Percentiles rank a stretch among this genome's conserved stretches.
phyloP scores from a whole-genome alignment of 2,888 invertebrate species.

The Exephanes ischioxanthus region DNA sequence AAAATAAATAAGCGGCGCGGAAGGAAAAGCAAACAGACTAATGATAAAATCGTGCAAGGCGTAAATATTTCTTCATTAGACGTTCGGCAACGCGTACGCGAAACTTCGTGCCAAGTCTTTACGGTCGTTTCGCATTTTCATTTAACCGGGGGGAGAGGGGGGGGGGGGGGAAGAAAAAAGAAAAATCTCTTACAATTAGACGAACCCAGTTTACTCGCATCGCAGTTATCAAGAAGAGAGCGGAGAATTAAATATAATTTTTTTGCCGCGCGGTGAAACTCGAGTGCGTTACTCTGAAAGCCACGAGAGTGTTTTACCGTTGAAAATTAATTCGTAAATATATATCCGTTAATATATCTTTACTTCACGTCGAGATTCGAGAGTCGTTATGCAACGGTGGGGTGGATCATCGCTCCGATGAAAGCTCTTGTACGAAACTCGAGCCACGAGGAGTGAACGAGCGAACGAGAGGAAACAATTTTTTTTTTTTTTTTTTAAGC shows the following conservation, averaged over 20 bases:
- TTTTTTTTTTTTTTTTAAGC: background rate
- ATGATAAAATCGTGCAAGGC: slow-evolving; percentile 42
- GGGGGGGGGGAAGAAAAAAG: background rate
- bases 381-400: slow-evolving; percentile 5
- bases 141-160: background rate
- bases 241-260: background rate
- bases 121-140: background rate
- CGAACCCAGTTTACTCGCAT: slow-evolving; percentile 1
- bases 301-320: background rate
- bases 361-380: background rate
- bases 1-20: slow-evolving; percentile 14
- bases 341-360: background rate
- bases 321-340: background rate
- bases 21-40: slow-evolving; percentile 31
- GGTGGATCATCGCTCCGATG: slow-evolving; percentile 12
- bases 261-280: background rate
- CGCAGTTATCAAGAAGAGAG: background rate
- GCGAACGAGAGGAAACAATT: background rate
- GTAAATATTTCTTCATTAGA: slow-evolving; percentile 11
- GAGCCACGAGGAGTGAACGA: slow-evolving; percentile 8
- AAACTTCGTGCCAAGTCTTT: slow-evolving; percentile 8
- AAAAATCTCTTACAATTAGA: background rate
- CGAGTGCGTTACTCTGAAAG: background rate
- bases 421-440: slow-evolving; percentile 6
- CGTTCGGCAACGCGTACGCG: background rate